Evolutionary conservation across 2,113 vertebrate genomes (phyloP), one percentile per base, ranked within the genome.

Genomic region (Odocoileus hemionus): DNA sequence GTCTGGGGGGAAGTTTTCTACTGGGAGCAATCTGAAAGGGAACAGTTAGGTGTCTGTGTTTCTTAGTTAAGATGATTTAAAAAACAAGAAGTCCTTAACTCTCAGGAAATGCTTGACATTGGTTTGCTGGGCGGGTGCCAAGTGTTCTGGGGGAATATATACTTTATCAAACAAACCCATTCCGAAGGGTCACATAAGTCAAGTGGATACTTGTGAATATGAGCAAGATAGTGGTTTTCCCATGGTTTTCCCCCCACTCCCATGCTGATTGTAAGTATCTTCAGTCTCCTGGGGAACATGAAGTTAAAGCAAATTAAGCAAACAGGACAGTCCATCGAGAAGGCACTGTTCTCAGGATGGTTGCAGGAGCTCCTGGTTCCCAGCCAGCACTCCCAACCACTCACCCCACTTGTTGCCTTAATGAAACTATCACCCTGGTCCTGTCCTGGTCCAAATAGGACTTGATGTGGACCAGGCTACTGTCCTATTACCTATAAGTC

Each of bases 181-280:
- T 96, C 93, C 89, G 86, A 93, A 95, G 83, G 97, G 98, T 97
- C 96, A 95, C 43, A 7, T 1, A 89, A 97, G 98, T 98, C 97
- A 98, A 98, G 98, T 98, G 96, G 97, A 97, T 97, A 98, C 98
- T 98, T 98, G 98, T 97, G 98, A 92, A 98, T 98, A 97, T 97
- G 97, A 98, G 89, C 95, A 98, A 95, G 97, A 98, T 84, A 98
- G 98, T 96, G 97, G 95, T 95, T 98, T 98, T 97, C 97, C 97
- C 97, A 98, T 97, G 97, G 97, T 94, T 97, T 98, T 95, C 93
- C 98, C 98, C 97, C 89, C 28, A 19, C 86, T 96, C 92, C 70
- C 94, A 89, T 70, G 88, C 79, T 97, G 92, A 97, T 83, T 91
- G 14, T 80, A 97, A 97, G 86, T 39, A 84, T 88, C 67, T 79